Conservation (phyloP, 1,140 invertebrate genomes). For the Cherax destructor region DNA sequence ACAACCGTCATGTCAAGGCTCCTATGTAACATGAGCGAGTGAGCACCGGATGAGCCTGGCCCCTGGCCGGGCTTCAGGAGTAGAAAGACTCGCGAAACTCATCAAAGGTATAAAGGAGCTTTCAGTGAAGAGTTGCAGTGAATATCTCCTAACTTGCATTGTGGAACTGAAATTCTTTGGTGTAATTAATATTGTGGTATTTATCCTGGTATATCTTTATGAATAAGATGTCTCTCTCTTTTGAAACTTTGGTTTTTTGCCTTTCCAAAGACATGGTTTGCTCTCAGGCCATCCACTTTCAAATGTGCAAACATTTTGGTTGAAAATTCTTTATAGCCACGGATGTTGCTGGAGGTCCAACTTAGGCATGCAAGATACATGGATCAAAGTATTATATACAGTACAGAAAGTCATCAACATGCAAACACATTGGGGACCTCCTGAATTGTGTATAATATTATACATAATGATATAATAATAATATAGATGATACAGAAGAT, state of each 20-base stretch:
- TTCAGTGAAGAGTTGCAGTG: not conserved
- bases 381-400: not conserved
- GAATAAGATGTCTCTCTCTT: not conserved
- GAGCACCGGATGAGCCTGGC: too few species aligned
- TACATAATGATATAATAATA: too few species aligned
- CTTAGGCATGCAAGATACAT: not conserved
- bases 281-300: not conserved
- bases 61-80: too few species aligned
- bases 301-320: not conserved
- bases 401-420: too few species aligned
- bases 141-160: not conserved
- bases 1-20: too few species aligned
- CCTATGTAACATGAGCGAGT: too few species aligned
- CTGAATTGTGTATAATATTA: too few species aligned
- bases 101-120: too few species aligned
- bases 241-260: not conserved
- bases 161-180: not conserved
- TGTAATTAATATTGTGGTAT: not conserved
- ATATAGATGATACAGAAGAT: too few species aligned
- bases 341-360: not conserved
- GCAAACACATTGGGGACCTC: too few species aligned
- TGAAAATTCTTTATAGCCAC: not conserved
- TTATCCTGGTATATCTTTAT: not conserved
- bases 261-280: not conserved
- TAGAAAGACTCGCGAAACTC: too few species aligned